A percentile compares a stretch with the other conserved stretches of the same genome.
Conservation (phyloP, 2,797 vertebrate species). For the Sebastes trivittatus region DNA sequence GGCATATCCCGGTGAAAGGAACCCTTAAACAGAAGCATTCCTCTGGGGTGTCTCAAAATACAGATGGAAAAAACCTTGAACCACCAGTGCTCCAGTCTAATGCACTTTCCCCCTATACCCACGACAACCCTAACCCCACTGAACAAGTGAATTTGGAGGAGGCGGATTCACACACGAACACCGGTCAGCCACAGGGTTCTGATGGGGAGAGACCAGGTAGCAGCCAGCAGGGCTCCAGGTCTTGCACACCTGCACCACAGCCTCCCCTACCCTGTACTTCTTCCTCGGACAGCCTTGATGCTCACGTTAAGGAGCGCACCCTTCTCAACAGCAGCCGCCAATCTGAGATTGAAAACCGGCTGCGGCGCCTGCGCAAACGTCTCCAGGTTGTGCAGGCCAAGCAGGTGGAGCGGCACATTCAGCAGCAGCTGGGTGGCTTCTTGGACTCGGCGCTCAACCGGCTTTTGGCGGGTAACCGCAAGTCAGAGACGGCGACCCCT, state of each 20-base stretch:
- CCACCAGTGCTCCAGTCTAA: constrained; percentile 62
- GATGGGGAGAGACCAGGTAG: constrained; percentile 67
- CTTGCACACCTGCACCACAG: constrained; percentile 49
- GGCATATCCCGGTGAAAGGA: constrained; percentile 86
- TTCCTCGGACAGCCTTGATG: constrained; percentile 83
- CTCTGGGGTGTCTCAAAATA: constrained; percentile 65
- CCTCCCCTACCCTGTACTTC: constrained; percentile 49
- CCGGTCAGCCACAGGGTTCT: constrained; percentile 43
- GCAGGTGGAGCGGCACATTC: constrained; percentile 96
- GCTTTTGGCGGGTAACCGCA: constrained; percentile 81
- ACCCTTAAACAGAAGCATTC: constrained; percentile 83
- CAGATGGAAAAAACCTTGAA: constrained; percentile 67
- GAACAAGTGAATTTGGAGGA: constrained; percentile 60
- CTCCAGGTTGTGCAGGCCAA: constrained; percentile 98
- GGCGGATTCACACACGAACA: constrained; percentile 52
- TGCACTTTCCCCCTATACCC: constrained; percentile 59
- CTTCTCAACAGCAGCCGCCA: constrained; percentile 88
- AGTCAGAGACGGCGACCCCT: constrained; percentile 59
- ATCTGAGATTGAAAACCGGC: constrained; percentile 89
- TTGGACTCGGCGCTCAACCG: constrained; percentile 89
- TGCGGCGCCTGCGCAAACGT: constrained; percentile 93
- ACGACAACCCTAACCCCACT: constrained; percentile 53
- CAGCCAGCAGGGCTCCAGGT: constrained; percentile 61
- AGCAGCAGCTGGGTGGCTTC: constrained; percentile 95
- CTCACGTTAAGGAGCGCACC: constrained; percentile 88